Percentiles rank a stretch among this genome's conserved stretches.
Conservation (phyloP, 2,888 invertebrate genomes). For the Exephanes ischioxanthus region DNA sequence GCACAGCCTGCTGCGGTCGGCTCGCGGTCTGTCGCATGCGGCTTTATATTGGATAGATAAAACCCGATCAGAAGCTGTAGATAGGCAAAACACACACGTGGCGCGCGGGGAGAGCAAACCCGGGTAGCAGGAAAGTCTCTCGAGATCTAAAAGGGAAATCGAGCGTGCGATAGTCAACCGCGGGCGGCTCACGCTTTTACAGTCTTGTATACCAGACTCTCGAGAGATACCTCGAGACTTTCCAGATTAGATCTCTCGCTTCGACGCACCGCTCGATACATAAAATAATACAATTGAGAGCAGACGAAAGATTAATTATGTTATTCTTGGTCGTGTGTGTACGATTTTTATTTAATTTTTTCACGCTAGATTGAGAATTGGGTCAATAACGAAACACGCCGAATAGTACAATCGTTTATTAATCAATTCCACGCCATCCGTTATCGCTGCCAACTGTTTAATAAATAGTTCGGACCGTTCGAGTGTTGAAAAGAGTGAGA, state of each 20-base stretch:
- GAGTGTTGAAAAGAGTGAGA: conserved; percentile 11
- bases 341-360: not conserved
- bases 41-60: conserved; percentile 37
- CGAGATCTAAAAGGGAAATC: conserved; percentile 77
- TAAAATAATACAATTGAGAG: conserved; percentile 31
- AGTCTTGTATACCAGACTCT: not conserved
- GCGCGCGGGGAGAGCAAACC: conserved; percentile 16
- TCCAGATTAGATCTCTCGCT: conserved; percentile 50
- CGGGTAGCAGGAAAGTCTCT: conserved; percentile 66
- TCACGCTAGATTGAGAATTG: not conserved
- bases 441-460: not conserved
- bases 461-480: not conserved
- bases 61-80: conserved; percentile 38
- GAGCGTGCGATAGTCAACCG: conserved; percentile 74
- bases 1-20: not conserved
- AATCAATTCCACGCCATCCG: conserved; percentile 13
- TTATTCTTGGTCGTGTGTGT: not conserved
- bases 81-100: conserved; percentile 28
- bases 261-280: not conserved
- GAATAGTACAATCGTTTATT: conserved; percentile 19
- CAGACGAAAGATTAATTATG: conserved; percentile 3
- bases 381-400: conserved; percentile 6
- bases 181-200: conserved; percentile 33
- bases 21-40: conserved; percentile 7
- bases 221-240: conserved; percentile 33